Conservation (phyloP, 2,888 invertebrate genomes). For the Chymomyza fuscimana region DNA sequence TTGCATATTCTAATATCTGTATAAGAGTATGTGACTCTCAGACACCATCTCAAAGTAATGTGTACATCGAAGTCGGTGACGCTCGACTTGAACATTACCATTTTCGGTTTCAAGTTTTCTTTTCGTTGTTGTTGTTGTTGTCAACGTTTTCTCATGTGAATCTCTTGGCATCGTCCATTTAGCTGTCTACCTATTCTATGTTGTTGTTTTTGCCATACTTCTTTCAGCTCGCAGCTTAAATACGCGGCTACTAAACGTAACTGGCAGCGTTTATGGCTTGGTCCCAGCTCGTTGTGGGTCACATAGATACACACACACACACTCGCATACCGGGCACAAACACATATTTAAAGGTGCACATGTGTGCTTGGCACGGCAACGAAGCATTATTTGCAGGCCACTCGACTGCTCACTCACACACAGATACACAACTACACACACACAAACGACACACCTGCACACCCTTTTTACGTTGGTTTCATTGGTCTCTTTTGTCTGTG, state of each 20-base stretch:
- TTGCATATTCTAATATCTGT: too few relatives aligned
- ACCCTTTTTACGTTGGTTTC: neutral
- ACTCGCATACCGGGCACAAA: neutral
- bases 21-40: too few relatives aligned
- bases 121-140: neutral
- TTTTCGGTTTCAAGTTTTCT: slow-evolving; percentile 19
- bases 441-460: slow-evolving; percentile 15
- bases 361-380: slow-evolving; percentile 51
- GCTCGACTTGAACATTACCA: too few relatives aligned
- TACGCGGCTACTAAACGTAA: slow-evolving; percentile 65
- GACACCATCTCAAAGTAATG: too few relatives aligned
- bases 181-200: slow-evolving; percentile 67
- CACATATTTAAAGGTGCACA: slow-evolving; percentile 17
- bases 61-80: too few relatives aligned
- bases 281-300: slow-evolving; percentile 13
- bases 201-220: slow-evolving; percentile 44
- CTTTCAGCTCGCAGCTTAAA: slow-evolving; percentile 44
- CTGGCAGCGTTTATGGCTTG: slow-evolving; percentile 1
- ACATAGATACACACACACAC: slow-evolving; percentile 8
- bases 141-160: slow-evolving; percentile 10
- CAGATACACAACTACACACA: slow-evolving; percentile 22
- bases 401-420: slow-evolving; percentile 28
- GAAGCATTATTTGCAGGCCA: slow-evolving; percentile 48
- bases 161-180: slow-evolving; percentile 40
- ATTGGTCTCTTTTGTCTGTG: neutral